phyloP scores from a whole-genome alignment of 2,797 vertebrate species.

The Hoplostethus mediterraneus region DNA sequence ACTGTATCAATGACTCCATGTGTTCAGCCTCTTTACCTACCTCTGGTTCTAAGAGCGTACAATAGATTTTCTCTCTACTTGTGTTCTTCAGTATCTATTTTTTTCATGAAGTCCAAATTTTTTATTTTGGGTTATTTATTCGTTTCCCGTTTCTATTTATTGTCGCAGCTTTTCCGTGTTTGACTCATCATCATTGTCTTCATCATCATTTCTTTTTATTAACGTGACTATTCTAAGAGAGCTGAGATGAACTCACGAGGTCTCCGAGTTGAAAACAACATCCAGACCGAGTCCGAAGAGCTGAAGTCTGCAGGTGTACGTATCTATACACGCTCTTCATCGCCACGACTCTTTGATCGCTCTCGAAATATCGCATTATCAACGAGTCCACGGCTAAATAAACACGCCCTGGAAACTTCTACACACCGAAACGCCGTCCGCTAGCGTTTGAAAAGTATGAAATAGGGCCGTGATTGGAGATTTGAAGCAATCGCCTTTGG shows the following conservation, averaged over 20 bases:
- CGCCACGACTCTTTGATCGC: constrained; percentile 31
- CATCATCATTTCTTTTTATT: constrained; percentile 40
- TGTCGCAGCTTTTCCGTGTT: constrained; percentile 58
- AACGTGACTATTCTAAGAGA: constrained; percentile 48
- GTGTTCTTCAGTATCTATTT: constrained; percentile 29
- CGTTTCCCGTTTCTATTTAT: constrained; percentile 73
- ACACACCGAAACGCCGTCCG: constrained; percentile 52
- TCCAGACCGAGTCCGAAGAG: too few relatives aligned
- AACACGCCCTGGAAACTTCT: constrained; percentile 70
- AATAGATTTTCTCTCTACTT: constrained; percentile 36
- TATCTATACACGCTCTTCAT: constrained; percentile 54
- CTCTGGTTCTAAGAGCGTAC: constrained; percentile 73
- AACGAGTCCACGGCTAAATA: constrained; percentile 59
- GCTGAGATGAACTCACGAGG: constrained; percentile 26
- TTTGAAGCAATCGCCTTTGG: constrained; percentile 60
- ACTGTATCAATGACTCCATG: constrained; percentile 35
- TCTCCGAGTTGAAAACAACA: not conserved
- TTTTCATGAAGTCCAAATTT: constrained; percentile 40
- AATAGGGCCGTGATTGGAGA: constrained; percentile 72
- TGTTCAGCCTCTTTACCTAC: constrained; percentile 74
- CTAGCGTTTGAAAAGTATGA: constrained; percentile 70
- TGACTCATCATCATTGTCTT: constrained; percentile 43
- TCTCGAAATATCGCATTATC: constrained; percentile 49
- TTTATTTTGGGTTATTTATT: constrained; percentile 71
- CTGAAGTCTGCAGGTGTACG: constrained; percentile 48